Percentiles rank a stretch among this genome's conserved stretches.
phyloP scores from a whole-genome alignment of 2,888 invertebrate genomes.

The Monopis laevigella region DNA sequence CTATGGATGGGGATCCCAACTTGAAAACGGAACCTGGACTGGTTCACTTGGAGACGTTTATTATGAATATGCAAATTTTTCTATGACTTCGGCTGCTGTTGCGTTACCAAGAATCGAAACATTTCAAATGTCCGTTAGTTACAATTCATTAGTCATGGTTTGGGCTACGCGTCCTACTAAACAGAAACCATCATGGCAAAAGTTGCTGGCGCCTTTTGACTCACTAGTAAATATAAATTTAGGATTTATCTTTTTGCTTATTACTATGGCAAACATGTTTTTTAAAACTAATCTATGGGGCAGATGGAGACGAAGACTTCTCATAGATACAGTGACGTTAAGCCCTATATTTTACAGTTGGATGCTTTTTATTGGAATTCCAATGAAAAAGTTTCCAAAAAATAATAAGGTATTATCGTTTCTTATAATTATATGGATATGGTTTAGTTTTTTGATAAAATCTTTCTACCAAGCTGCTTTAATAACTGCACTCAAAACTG shows the following conservation, averaged over 20 bases:
- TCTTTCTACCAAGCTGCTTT: not conserved
- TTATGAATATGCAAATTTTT: not conserved
- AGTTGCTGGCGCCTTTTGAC: not conserved
- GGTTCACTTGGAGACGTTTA: constrained; percentile 6
- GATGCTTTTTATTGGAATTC: not conserved
- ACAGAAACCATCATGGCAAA: not conserved
- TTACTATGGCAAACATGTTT: not conserved
- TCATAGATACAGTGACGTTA: not conserved
- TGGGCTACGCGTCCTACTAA: not conserved
- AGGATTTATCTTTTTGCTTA: not conserved
- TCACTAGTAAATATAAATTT: not conserved
- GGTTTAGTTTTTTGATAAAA: constrained; percentile 1
- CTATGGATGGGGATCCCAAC: not conserved
- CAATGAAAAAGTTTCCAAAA: not conserved
- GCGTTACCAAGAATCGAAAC: not conserved
- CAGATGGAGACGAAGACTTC: not conserved
- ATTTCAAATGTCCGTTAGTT: not conserved
- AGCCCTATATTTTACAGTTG: not conserved
- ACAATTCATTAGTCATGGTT: not conserved
- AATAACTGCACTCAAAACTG: constrained; percentile 19
- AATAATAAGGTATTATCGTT: not conserved
- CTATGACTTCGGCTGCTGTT: constrained; percentile 2
- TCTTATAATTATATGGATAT: not conserved
- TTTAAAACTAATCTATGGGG: not conserved
- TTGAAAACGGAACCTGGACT: not conserved